Conservation (phyloP, 2,888 invertebrate genomes). For the Furcula furcula region DNA sequence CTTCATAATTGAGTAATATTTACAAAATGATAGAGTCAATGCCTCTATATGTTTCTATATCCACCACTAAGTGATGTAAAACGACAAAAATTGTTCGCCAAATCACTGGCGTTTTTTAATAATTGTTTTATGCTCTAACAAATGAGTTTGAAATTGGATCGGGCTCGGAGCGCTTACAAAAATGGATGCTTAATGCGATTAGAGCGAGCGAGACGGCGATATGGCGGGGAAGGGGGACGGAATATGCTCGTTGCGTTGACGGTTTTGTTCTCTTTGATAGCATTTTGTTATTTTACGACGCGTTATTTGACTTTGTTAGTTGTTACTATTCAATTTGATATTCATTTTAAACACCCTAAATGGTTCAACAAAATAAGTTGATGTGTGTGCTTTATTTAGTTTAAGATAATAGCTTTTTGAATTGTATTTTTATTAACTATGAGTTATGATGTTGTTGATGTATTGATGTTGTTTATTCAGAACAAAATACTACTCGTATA, state of each 20-base stretch:
- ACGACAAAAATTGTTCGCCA: constrained; percentile 70
- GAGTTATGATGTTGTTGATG: no score
- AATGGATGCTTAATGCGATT: constrained; percentile 86
- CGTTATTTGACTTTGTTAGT: constrained; percentile 41
- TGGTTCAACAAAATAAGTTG: constrained; percentile 21
- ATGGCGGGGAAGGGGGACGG: constrained; percentile 33
- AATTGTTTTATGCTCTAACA: constrained; percentile 82
- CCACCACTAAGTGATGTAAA: constrained; percentile 62
- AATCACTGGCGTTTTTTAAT: constrained; percentile 80
- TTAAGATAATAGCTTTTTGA: constrained; percentile 16
- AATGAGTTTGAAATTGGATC: constrained; percentile 87
- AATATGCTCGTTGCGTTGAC: constrained; percentile 19
- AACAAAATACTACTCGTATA: no score
- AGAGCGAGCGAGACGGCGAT: constrained; percentile 71
- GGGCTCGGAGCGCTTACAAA: constrained; percentile 81
- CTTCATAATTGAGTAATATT: neutral
- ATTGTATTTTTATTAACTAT: constrained; percentile 22
- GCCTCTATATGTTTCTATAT: constrained; percentile 17
- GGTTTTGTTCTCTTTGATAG: constrained; percentile 45
- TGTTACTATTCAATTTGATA: constrained; percentile 42
- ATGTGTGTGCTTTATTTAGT: constrained; percentile 19
- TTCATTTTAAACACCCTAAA: constrained; percentile 36
- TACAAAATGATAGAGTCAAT: neutral
- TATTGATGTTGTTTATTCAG: no score
- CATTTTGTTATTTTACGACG: constrained; percentile 46